Conservation (phyloP, 2,113 vertebrate genomes). For the Thinocorus orbignyianus region DNA sequence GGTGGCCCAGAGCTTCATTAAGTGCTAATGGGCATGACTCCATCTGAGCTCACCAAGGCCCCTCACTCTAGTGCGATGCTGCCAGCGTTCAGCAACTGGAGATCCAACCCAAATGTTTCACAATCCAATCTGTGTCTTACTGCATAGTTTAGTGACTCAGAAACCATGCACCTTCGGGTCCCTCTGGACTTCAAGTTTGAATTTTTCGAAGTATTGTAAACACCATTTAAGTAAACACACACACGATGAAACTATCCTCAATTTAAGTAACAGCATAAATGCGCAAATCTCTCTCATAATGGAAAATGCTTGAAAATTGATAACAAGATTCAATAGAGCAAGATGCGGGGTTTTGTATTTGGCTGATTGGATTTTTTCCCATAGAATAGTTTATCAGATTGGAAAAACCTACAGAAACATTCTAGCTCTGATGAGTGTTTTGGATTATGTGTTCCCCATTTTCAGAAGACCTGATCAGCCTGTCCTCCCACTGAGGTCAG, state of each 20-base stretch:
- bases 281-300: neutral
- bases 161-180: neutral
- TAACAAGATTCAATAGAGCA: neutral
- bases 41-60: neutral
- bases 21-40: neutral
- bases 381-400: neutral
- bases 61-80: accelerated
- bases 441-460: neutral
- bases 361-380: neutral
- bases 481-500: neutral
- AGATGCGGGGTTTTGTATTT: neutral
- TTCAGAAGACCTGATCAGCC: neutral
- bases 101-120: neutral
- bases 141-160: neutral
- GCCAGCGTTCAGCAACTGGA: neutral
- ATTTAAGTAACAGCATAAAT: neutral
- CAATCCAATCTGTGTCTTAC: neutral
- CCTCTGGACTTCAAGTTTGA: neutral
- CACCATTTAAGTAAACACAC: neutral
- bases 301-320: neutral
- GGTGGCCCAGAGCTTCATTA: neutral
- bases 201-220: neutral
- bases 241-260: neutral
- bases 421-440: neutral
- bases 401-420: neutral